Evolutionary conservation across 2,113 vertebrate genomes (phyloP).

Genomic region (Podarcis cretensis): DNA sequence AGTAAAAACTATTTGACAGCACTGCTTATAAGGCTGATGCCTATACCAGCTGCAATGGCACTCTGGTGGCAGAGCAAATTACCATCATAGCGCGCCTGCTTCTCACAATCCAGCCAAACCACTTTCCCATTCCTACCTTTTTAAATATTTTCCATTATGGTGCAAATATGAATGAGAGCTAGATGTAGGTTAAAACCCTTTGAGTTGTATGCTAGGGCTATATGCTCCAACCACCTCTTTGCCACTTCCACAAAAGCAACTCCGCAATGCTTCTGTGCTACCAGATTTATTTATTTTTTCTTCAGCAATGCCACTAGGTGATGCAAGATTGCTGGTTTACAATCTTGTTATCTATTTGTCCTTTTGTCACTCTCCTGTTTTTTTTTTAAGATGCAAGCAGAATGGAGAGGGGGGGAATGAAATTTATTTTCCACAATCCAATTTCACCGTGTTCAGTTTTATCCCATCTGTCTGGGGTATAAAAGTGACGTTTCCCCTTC

Average conservation of each 20-base stretch:
- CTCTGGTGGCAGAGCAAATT: background rate
- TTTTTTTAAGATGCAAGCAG: background rate
- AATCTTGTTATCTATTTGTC: background rate
- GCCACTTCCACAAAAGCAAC: background rate
- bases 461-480: background rate
- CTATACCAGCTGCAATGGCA: background rate
- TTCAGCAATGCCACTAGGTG: background rate
- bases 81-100: background rate
- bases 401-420: background rate
- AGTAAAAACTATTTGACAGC: background rate
- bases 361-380: background rate
- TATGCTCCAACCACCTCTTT: background rate
- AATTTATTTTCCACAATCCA: background rate
- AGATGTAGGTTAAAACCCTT: background rate
- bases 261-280: background rate
- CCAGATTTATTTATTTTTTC: background rate
- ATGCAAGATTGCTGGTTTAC: background rate
- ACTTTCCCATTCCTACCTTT: no score
- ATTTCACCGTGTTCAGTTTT: constrained; percentile 17
- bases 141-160: background rate
- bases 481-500: background rate
- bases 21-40: background rate
- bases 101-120: background rate
- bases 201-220: no score
- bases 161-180: background rate